These are phyloP conservation scores for Bursaphelenchus okinawaensis DNA, from an alignment of 2,888 invertebrate genomes.

Conservation along the genomic window DNA sequence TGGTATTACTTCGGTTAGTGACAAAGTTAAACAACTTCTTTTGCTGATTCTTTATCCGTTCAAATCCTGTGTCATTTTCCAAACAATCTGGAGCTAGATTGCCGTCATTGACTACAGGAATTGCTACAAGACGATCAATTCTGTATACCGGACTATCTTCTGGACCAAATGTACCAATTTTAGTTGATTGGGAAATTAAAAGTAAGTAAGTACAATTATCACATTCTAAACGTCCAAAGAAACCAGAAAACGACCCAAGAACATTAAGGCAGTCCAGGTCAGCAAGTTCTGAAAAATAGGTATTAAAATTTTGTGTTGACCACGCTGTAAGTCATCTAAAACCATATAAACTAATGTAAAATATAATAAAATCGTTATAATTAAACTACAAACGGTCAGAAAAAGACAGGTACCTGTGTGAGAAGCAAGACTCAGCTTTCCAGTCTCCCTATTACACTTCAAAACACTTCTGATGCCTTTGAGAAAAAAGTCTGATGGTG, in stretches of 20 bases:
- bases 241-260: slow-evolving; percentile 34
- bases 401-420: slow-evolving; percentile 26
- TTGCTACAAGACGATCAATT: slow-evolving; percentile 30
- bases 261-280: slow-evolving; percentile 27
- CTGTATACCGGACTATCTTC: slow-evolving; percentile 12
- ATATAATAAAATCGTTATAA: no score
- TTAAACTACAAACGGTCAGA: no score
- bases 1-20: slow-evolving; percentile 6
- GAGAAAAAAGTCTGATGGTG: slow-evolving; percentile 26
- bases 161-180: slow-evolving; percentile 27
- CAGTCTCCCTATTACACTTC: slow-evolving; percentile 29
- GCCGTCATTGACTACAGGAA: slow-evolving; percentile 31
- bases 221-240: slow-evolving; percentile 32
- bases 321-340: no score
- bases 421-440: slow-evolving; percentile 19
- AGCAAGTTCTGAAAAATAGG: slow-evolving; percentile 27
- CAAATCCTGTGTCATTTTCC: slow-evolving; percentile 18
- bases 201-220: slow-evolving; percentile 34
- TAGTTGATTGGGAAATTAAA: slow-evolving; percentile 32
- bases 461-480: slow-evolving; percentile 30
- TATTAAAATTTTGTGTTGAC: slow-evolving; percentile 8
- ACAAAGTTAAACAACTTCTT: slow-evolving; percentile 37
- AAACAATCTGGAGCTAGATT: slow-evolving; percentile 17
- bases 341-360: no score
- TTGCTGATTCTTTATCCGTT: slow-evolving; percentile 33